These are phyloP conservation scores for Acipenser oxyrinchus DNA, from an alignment of 2,797 vertebrate genomes.

Conservation along the genomic window DNA sequence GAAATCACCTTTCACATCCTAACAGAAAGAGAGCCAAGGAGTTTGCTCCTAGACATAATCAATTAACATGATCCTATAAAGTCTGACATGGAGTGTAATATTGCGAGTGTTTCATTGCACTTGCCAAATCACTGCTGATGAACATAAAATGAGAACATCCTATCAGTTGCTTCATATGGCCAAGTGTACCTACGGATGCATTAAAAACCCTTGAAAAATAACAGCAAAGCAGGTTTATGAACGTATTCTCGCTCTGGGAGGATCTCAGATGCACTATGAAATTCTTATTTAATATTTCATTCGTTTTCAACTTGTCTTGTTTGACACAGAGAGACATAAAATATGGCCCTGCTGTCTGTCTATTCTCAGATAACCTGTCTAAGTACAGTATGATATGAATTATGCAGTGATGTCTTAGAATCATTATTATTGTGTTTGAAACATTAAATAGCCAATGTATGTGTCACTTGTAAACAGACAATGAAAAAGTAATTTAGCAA, in stretches of 20 bases:
- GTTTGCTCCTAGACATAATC: conserved; percentile 58
- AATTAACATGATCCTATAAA: conserved; percentile 52
- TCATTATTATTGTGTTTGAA: too few relatives aligned
- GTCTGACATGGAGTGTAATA: conserved; percentile 31
- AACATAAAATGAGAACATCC: conserved; percentile 39
- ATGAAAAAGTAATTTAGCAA: too few relatives aligned
- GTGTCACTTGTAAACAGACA: too few relatives aligned
- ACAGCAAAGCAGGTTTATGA: background rate
- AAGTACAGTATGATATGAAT: conserved; percentile 22
- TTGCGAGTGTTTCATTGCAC: conserved; percentile 28
- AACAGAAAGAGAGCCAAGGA: conserved; percentile 41
- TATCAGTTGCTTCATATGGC: conserved; percentile 39
- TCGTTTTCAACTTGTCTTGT: too few relatives aligned
- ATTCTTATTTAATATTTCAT: too few relatives aligned
- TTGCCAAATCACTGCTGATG: conserved; percentile 34
- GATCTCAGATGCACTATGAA: too few relatives aligned
- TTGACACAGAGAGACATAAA: too few relatives aligned
- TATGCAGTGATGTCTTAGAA: too few relatives aligned
- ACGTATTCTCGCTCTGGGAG: background rate
- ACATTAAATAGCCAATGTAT: too few relatives aligned
- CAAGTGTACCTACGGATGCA: conserved; percentile 5
- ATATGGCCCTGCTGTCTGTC: too few relatives aligned
- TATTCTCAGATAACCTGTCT: too few relatives aligned
- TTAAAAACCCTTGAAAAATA: background rate
- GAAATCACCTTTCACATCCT: conserved; percentile 50